A percentile compares a stretch with the other conserved stretches of the same genome.
phyloP scores from a whole-genome alignment of 2,888 invertebrate species.

The Linnaemya vulpina region DNA sequence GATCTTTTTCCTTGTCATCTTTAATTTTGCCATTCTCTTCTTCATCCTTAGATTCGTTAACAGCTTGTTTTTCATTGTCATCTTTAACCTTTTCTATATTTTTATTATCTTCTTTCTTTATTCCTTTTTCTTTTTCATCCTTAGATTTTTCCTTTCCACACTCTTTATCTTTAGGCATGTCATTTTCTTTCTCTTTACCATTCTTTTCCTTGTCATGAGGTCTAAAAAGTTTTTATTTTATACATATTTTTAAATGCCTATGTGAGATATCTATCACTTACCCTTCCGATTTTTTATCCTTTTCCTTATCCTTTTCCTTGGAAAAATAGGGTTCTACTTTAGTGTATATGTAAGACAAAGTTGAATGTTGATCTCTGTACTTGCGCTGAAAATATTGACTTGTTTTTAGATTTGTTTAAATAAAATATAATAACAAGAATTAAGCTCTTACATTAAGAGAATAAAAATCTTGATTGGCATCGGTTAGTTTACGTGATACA shows the following conservation, averaged over 20 bases:
- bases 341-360: conserved; percentile 77
- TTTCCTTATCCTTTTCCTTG: conserved; percentile 73
- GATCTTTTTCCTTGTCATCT: neutral
- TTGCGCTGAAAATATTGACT: conserved; percentile 75
- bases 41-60: neutral
- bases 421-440: neutral
- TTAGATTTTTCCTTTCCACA: conserved; percentile 72
- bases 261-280: conserved; percentile 37
- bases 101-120: conserved; percentile 28
- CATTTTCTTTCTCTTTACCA: conserved; percentile 56
- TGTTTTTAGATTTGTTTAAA: neutral
- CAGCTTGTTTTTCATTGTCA: conserved; percentile 1
- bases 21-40: neutral
- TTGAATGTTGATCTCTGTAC: conserved; percentile 77
- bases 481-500: conserved; percentile 85
- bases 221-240: conserved; percentile 55
- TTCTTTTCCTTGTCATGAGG: conserved; percentile 73
- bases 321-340: conserved; percentile 77
- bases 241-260: too few relatives aligned
- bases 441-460: conserved; percentile 84
- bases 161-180: conserved; percentile 64
- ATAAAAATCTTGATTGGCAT: conserved; percentile 85
- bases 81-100: conserved; percentile 30
- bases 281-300: conserved; percentile 74
- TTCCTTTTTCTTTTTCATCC: conserved; percentile 33